phyloP scores from a whole-genome alignment of 2,888 invertebrate genomes.

The Norana najaformis region DNA sequence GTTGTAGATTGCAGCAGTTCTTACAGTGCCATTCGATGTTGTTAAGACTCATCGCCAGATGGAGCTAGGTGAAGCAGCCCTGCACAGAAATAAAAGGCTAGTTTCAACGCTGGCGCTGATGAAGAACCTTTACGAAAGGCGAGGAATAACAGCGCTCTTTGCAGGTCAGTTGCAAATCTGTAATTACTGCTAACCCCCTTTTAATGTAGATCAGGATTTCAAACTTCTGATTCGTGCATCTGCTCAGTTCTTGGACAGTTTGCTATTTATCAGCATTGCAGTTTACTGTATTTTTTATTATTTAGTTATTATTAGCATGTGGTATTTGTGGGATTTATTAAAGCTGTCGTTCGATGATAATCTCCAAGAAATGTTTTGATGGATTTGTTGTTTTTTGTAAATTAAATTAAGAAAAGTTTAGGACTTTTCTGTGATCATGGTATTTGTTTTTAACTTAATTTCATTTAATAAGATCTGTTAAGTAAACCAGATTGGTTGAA shows the following conservation, averaged over 20 bases:
- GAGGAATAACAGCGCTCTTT: conserved; percentile 28
- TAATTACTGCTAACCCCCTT: background rate
- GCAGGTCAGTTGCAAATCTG: conserved; percentile 9
- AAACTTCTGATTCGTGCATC: background rate
- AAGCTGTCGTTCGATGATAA: background rate
- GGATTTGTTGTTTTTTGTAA: background rate
- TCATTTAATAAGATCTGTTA: background rate
- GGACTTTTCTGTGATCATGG: background rate
- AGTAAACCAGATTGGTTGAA: background rate
- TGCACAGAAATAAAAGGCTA: background rate
- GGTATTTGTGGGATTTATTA: background rate
- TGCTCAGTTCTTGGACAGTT: background rate
- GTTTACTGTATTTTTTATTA: background rate
- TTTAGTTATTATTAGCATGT: background rate
- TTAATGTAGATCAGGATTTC: background rate
- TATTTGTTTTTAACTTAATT: background rate
- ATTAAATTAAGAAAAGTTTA: background rate
- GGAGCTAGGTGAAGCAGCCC: conserved; percentile 58
- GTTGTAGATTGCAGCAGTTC: conserved; percentile 71
- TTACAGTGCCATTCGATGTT: conserved; percentile 96
- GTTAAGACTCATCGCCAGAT: conserved; percentile 85
- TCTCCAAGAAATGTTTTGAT: background rate
- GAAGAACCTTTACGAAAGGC: conserved; percentile 22
- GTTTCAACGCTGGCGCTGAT: conserved; percentile 27
- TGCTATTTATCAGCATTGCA: background rate